These are phyloP conservation scores for Lysandra bellargus DNA, from an alignment of 2,888 invertebrate genomes.

Conservation along the genomic window DNA sequence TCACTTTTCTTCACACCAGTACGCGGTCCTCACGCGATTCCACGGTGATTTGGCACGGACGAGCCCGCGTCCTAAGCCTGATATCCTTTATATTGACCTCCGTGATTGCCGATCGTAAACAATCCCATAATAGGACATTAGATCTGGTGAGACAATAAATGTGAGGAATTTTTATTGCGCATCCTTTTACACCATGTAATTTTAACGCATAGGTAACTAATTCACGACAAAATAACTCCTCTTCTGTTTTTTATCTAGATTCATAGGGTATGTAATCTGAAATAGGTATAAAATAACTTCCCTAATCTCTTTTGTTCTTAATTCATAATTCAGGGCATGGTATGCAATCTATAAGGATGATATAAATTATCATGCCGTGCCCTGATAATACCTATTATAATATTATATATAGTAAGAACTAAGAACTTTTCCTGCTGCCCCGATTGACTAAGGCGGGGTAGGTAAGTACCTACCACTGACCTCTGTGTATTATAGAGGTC, in stretches of 20 bases:
- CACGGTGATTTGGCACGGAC: conserved; percentile 56
- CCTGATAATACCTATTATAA: too few relatives aligned
- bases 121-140: conserved; percentile 20
- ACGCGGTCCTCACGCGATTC: conserved; percentile 51
- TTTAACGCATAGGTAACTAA: background rate
- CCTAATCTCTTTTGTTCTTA: too few relatives aligned
- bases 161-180: conserved; percentile 3
- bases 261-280: too few relatives aligned
- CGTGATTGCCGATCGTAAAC: conserved; percentile 25
- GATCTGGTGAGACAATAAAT: background rate
- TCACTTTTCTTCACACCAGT: conserved; percentile 43
- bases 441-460: too few relatives aligned
- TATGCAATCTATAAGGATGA: too few relatives aligned
- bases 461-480: too few relatives aligned
- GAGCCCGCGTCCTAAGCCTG: conserved; percentile 38
- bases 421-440: too few relatives aligned
- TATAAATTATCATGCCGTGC: too few relatives aligned
- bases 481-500: too few relatives aligned
- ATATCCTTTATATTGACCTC: conserved; percentile 34
- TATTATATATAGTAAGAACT: too few relatives aligned
- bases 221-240: background rate
- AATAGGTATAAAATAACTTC: too few relatives aligned
- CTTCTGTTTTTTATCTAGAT: background rate
- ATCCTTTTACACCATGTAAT: background rate
- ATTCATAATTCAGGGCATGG: too few relatives aligned